These are phyloP conservation scores for Cylloceria caligata DNA, from an alignment of 2,888 invertebrate genomes.

Conservation along the genomic window DNA sequence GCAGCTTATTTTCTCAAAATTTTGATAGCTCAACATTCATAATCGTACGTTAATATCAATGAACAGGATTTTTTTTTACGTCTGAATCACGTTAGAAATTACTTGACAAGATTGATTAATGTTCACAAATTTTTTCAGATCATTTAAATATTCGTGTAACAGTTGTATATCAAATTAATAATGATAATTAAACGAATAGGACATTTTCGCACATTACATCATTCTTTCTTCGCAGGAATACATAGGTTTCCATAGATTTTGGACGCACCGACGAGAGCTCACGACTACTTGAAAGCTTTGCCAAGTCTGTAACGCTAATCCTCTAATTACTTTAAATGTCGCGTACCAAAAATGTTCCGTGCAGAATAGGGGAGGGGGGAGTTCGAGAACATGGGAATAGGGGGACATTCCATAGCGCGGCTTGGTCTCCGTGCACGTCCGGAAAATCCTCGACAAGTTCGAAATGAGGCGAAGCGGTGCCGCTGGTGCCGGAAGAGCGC, in stretches of 20 bases:
- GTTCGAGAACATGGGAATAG: conserved; percentile 45
- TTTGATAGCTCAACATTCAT: too few species aligned
- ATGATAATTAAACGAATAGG: too few species aligned
- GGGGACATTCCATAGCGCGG: conserved; percentile 22
- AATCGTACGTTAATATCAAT: too few species aligned
- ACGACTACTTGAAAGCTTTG: conserved; percentile 55
- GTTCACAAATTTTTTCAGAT: too few species aligned
- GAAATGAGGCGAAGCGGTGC: conserved; percentile 72
- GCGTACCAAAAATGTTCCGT: conserved; percentile 59
- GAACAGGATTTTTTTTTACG: too few species aligned
- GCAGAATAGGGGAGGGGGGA: conserved; percentile 18
- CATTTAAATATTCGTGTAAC: too few species aligned
- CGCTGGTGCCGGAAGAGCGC: conserved; percentile 52
- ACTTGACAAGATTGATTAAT: too few species aligned
- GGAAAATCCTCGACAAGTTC: conserved; percentile 68
- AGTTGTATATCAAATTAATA: too few species aligned
- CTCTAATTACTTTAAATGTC: conserved; percentile 62
- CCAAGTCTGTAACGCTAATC: conserved; percentile 61
- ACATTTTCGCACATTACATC: background rate
- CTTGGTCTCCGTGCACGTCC: conserved; percentile 57
- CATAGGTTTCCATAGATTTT: background rate
- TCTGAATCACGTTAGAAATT: too few species aligned
- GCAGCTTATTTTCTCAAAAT: too few species aligned
- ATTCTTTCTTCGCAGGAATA: background rate
- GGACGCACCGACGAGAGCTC: background rate